Base-by-base conservation (phyloP, 2,797 vertebrate genomes). In the Hozukius guyotensis region DNA sequence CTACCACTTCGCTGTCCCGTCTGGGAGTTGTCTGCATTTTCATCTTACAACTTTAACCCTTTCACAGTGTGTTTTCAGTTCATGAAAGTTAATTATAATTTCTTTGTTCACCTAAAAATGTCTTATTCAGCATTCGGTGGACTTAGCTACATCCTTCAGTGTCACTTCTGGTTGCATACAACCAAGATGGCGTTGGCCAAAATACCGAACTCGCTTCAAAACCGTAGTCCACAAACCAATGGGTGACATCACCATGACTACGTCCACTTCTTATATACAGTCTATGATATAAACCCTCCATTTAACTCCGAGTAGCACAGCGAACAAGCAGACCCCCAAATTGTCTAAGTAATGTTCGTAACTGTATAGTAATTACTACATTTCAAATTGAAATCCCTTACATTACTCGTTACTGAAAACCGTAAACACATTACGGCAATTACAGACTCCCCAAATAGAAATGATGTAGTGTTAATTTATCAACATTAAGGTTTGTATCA, bases 1-100 rank as follows among this genome's bases (percentile, higher is more conserved):
- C 0, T 42, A 42, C 38, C 38, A 42, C 5, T 0, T 0, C 0
- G 38, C 1, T 42, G 13, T 42, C 38, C 38, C 0, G 5, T 42
- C 38, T 42, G 38, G 13, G 38, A 42, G 38, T 42, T 0, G 38
- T 42, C 38, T 1, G 38, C 38, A 42, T 42, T 42, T 42, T 42
- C 38, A 1, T 42, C 13, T 42, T 0, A 42, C 36, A 38, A 38
- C 13, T 0, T 42, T 42, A 42, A 42, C 38, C 0, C 38, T 42
- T 16, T 42, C 38, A 42, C 38, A 42, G 38, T 42, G 38, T 42
- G 38, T 42, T 42, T 42, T 42, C 38, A 42, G 38, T 42, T 42
- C 38, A 42, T 42, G 38, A 42, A 42, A 42, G 38, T 42, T 42
- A 1, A 6, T 42, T 42, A 0, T 42, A 42, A 42, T 0, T 2